These are phyloP conservation scores for Ethmia dodecea DNA, from an alignment of 2,888 invertebrate genomes.

Conservation along the genomic window DNA sequence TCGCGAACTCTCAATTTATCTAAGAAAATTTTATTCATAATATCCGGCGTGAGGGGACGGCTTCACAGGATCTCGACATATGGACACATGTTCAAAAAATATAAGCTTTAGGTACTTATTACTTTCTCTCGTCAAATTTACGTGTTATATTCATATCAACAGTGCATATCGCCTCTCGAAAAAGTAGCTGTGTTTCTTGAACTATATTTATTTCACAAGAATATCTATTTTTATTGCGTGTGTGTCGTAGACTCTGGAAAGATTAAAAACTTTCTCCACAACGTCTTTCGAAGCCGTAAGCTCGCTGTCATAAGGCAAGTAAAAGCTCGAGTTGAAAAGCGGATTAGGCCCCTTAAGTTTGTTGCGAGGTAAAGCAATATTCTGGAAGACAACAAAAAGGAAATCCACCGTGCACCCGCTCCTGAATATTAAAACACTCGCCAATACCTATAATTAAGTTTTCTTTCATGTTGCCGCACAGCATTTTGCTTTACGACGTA, in stretches of 20 bases:
- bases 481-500: constrained; percentile 5
- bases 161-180: too few relatives aligned
- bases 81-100: constrained; percentile 52
- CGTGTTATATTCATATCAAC: constrained; percentile 18
- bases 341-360: constrained; percentile 70
- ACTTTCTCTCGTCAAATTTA: constrained; percentile 31
- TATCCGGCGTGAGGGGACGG: constrained; percentile 56
- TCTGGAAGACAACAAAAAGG: constrained; percentile 52
- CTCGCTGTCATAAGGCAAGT: constrained; percentile 67
- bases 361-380: constrained; percentile 67
- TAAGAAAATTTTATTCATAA: constrained; percentile 70
- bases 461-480: constrained; percentile 25
- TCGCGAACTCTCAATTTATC: constrained; percentile 69
- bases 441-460: constrained; percentile 41
- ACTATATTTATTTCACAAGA: too few relatives aligned
- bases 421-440: constrained; percentile 48
- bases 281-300: constrained; percentile 54
- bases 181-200: too few relatives aligned
- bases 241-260: constrained; percentile 38
- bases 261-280: constrained; percentile 62
- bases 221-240: constrained; percentile 2
- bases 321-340: constrained; percentile 66
- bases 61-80: constrained; percentile 54
- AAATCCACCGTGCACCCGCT: constrained; percentile 43
- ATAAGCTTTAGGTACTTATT: constrained; percentile 51